These are phyloP conservation scores for Monochamus saltuarius DNA, from an alignment of 1,140 invertebrate species.

Conservation along the genomic window DNA sequence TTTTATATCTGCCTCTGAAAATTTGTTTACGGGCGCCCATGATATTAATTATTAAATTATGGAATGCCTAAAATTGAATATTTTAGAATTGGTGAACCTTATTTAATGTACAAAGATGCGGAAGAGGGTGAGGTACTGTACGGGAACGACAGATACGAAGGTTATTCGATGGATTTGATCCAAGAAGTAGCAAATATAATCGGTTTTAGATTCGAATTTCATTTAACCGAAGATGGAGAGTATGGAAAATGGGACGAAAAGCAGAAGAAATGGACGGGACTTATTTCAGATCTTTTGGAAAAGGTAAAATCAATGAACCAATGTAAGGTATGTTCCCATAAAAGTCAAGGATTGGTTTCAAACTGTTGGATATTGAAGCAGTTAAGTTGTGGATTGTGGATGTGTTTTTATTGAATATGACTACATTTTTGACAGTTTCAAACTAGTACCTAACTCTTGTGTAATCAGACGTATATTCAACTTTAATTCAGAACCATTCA, in stretches of 20 bases:
- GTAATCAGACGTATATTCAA: background rate
- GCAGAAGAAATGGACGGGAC: conserved; percentile 79
- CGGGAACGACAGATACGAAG: conserved; percentile 68
- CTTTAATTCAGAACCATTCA: background rate
- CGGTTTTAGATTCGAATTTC: conserved; percentile 78
- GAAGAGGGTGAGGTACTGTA: conserved; percentile 51
- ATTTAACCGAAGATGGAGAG: conserved; percentile 58
- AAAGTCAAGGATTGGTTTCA: too few relatives aligned
- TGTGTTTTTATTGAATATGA: too few relatives aligned
- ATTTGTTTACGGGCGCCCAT: background rate
- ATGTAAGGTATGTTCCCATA: too few relatives aligned
- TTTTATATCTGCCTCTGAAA: background rate
- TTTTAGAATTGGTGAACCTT: conserved; percentile 71
- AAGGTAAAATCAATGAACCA: too few relatives aligned
- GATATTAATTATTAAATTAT: too few relatives aligned
- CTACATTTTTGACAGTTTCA: background rate
- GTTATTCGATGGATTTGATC: conserved; percentile 81
- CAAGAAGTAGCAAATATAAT: conserved; percentile 69
- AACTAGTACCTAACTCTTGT: background rate
- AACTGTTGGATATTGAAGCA: too few relatives aligned
- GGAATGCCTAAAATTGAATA: too few relatives aligned
- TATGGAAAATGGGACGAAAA: conserved; percentile 72
- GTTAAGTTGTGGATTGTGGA: too few relatives aligned
- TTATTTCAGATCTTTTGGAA: conserved; percentile 79
- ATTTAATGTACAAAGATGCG: conserved; percentile 62